A percentile compares a stretch with the other conserved stretches of the same genome.
Conservation (phyloP, 2,888 invertebrate species). For the Esperia sulphurella region DNA sequence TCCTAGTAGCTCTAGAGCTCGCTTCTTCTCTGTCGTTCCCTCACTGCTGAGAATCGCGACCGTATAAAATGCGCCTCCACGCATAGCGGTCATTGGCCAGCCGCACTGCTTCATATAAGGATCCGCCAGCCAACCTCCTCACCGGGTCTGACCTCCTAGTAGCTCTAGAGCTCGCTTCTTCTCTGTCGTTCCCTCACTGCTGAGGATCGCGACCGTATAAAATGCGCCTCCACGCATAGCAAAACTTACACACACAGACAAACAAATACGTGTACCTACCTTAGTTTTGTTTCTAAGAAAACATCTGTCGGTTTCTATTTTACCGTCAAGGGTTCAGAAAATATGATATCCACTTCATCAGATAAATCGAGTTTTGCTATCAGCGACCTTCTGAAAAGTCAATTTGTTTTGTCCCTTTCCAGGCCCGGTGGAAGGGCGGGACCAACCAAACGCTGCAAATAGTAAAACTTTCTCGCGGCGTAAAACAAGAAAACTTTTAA, state of each 20-base stretch:
- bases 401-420: constrained; percentile 44
- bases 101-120: too few species aligned
- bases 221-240: too few species aligned
- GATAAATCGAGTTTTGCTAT: constrained; percentile 48
- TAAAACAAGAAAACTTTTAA: neutral
- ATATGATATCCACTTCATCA: constrained; percentile 40
- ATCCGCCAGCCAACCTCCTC: too few species aligned
- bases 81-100: too few species aligned
- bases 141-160: too few species aligned
- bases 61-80: too few species aligned
- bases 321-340: constrained; percentile 18
- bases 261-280: neutral
- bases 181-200: too few species aligned
- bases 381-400: constrained; percentile 52
- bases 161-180: too few species aligned
- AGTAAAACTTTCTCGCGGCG: neutral
- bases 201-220: too few species aligned
- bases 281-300: neutral
- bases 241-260: neutral
- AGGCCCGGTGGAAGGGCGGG: constrained; percentile 2
- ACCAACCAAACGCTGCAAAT: neutral
- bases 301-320: constrained; percentile 3
- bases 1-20: too few species aligned
- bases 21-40: too few species aligned
- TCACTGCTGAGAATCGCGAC: too few species aligned